Evolutionary conservation across 2,888 invertebrate genomes (phyloP).

Genomic region (Epistrophe eligans): DNA sequence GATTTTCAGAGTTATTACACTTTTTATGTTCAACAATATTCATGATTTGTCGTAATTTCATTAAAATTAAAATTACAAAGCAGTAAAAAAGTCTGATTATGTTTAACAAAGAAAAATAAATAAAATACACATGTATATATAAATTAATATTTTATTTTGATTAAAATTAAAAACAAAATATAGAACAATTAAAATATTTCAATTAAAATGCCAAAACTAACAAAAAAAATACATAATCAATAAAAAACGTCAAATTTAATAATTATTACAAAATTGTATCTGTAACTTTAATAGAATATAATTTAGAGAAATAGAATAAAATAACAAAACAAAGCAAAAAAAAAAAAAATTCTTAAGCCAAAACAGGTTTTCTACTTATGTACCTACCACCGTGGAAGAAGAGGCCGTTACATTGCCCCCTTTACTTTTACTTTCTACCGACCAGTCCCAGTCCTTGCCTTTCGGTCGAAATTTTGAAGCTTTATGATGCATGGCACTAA

Average conservation of each 20-base stretch:
- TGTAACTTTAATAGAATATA: conserved; percentile 49
- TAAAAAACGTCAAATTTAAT: conserved; percentile 25
- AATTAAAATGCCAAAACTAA: conserved; percentile 17
- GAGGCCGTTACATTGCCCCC: conserved; percentile 71
- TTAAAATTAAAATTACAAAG: conserved; percentile 7
- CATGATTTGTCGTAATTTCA: conserved; percentile 19
- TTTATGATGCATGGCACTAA: conserved; percentile 84
- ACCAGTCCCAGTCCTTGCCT: conserved; percentile 90
- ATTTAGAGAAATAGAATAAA: conserved; percentile 37
- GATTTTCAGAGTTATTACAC: conserved; percentile 9
- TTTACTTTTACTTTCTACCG: conserved; percentile 81
- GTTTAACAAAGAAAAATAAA: conserved; percentile 19
- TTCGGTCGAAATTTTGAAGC: conserved; percentile 89
- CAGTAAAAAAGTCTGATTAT: conserved; percentile 9
- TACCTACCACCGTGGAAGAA: conserved; percentile 66
- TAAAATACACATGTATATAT: background rate
- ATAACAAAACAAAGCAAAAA: conserved; percentile 22
- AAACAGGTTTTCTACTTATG: conserved; percentile 37
- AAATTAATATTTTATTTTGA: conserved; percentile 6
- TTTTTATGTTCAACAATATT: conserved; percentile 9
- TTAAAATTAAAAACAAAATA: conserved; percentile 10
- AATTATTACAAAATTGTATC: conserved; percentile 12
- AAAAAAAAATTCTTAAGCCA: conserved; percentile 40
- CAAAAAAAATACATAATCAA: conserved; percentile 28
- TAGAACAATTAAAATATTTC: conserved; percentile 24